Base-by-base conservation (phyloP, 2,888 invertebrate genomes). In the Sphinx pinastri region DNA sequence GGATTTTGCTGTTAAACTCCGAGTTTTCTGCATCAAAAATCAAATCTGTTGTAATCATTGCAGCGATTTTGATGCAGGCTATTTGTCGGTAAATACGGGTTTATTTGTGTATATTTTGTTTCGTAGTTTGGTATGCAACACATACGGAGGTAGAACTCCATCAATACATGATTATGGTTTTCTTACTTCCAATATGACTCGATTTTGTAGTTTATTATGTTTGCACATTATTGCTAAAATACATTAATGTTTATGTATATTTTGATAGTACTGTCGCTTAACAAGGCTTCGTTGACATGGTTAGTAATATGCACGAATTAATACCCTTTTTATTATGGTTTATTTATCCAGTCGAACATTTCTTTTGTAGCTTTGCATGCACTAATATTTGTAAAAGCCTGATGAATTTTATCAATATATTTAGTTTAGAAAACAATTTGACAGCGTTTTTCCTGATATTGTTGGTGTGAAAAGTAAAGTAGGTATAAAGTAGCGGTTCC, bases 1-100 rank as follows among this genome's bases (percentile, higher is more conserved):
- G 16, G 66, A 70, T 70, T 16, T 31, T 51, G 68, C 59, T 68
- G 49, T 49, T 63, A 19, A 31, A 47, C 71, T 55, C 19, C 52
- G 66, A 45, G 13, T 25, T 11, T 54, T 25, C 51, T 45, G 55
- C 63, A 55, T 49, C 49, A 49, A 19, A 49, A 7, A 38, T 38
- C 38, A 38, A 38, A 7, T 63, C 63, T 49, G 49, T 47, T 63
- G 19, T 16, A 47, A 47, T 16, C 13, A 63, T 63, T 63, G 12
- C 47, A 13, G 47, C 49, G 63, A 19, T 54, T 49, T 1, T 49
- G 58, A 58, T 31, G 38, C 63, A 19, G 19, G 16, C 47, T 49
- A 49, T 49, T 19, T 47, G 19, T 47, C 49, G 63, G 63, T 63
- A 63, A 63, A 63, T 63, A 63, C 63, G 63, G 47, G 12, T 63